Evolutionary conservation across 2,113 vertebrate species (phyloP), one percentile per base, ranked within the genome.

Genomic region (Heterotilapia buettikoferi): DNA sequence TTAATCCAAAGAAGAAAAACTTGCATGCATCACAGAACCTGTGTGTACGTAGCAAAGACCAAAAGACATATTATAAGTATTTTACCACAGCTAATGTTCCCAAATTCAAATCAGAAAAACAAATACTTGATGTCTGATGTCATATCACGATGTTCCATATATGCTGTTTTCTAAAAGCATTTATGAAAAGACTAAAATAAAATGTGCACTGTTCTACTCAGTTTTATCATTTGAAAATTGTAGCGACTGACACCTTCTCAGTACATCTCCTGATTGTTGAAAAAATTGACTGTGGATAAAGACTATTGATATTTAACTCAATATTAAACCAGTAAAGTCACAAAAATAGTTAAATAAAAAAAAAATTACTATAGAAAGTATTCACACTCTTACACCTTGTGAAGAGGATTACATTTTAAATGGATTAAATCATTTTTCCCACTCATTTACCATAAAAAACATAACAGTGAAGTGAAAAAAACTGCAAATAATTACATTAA

Each of bases 321-420:
- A 43, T 6, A 71, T 71, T 40, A 71, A 1, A 71, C 12, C 11
- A 1, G 63, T 24, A 38, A 68, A 68, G 36, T 71, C 36, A 21
- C n/a, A 71, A 40, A 43, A 71, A 63, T 0, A 63, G 0, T 36
- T 63, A 7, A 33, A 33, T 16, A 10, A 3, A 5, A 29, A 26
- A 14, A 11, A 59, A 29, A 9, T 7, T 7, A 26, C 54, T 26
- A 31, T 3, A 68, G 12, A 71, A 71, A 43, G 12, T 71, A 1
- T 68, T 68, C 0, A 68, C 36, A 40, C 0, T 38, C 11, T 68
- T 40, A 21, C n/a, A 40, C n/a, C 13, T 16, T 45, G 21, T 45
- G 36, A 45, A 45, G 38, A 40, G n/a, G 12, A 73, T 45, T 73
- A 6, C 0, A 73, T 73, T 45, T 73, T 16, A 45, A 73, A 24